A percentile compares a stretch with the other conserved stretches of the same genome.
These are phyloP conservation scores for Yponomeuta evonymella DNA, from an alignment of 2,888 invertebrate genomes.

Conservation along the genomic window DNA sequence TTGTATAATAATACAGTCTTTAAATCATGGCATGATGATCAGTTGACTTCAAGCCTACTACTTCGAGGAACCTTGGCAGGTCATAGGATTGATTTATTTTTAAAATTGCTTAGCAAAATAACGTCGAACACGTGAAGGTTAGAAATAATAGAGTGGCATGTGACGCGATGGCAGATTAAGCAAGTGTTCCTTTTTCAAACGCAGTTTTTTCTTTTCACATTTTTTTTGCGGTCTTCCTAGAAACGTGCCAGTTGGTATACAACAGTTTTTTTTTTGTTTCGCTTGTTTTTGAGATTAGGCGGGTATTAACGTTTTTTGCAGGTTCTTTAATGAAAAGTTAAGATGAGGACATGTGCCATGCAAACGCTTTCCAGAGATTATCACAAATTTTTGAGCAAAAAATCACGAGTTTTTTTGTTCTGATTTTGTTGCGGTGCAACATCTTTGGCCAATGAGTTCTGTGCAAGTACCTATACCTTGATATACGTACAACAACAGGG, in stretches of 20 bases:
- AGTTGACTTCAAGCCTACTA: neutral
- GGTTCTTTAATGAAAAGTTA: slow-evolving; percentile 18
- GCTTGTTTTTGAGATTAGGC: slow-evolving; percentile 58
- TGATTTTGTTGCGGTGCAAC: neutral
- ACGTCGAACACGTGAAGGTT: slow-evolving; percentile 56
- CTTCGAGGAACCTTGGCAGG: neutral
- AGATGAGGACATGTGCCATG: slow-evolving; percentile 18
- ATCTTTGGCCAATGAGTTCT: neutral
- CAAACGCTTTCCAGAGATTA: slow-evolving; percentile 7
- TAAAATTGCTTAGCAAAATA: slow-evolving; percentile 21
- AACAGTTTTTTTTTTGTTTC: slow-evolving; percentile 34
- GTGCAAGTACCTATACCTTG: neutral
- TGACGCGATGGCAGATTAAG: slow-evolving; percentile 61
- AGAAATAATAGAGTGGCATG: slow-evolving; percentile 56
- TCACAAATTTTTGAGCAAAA: neutral
- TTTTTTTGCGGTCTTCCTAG: slow-evolving; percentile 41
- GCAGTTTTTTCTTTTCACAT: neutral
- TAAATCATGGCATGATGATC: too few species aligned
- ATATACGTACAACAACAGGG: neutral
- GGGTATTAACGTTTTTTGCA: slow-evolving; percentile 29
- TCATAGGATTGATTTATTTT: slow-evolving; percentile 9
- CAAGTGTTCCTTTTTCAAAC: slow-evolving; percentile 51
- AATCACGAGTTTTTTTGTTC: neutral
- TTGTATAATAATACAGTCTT: too few species aligned
- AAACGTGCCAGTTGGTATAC: slow-evolving; percentile 34